Evolutionary conservation across 2,888 invertebrate species (phyloP), one percentile per base, ranked within the genome.

Genomic region (Troides helena): DNA sequence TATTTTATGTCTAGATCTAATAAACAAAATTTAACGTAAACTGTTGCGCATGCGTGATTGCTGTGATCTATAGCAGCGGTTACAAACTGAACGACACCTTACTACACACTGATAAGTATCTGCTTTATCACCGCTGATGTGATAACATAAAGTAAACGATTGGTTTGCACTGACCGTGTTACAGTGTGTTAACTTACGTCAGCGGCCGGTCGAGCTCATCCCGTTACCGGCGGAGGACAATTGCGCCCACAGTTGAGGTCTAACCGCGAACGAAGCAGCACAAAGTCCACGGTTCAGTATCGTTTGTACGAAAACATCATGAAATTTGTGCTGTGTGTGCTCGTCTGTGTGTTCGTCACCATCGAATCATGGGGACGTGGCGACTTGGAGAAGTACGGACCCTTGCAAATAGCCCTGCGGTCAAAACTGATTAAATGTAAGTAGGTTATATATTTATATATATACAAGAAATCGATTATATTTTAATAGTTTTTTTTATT

Each of bases 381-480:
- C 0, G 88, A 88, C 69, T 79, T 87, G 68, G 89, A 89, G 63
- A 88, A 85, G 72, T 90, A 85, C 77, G 91, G 90, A 72, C 91
- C 90, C 0, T 85, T 90, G 57, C 85, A 85, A 72, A 58, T 87
- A 18, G 86, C 82, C 2, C 72, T 91, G 23, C 80, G 78, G 58
- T 88, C 88, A 0, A 82, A 80, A 23, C 77, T 88, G 53, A 84
- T 90, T 5, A 89, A 90, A 83, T 90, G 90, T 91, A 76, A 89
- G 90, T 86, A 67, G 5, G 6, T 17, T 18, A 17, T 7, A 8
- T 10, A 39, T 39, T 10, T 39, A 10, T 6, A 39, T 39, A 39
- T 10, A 3, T 30, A 30, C 5, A 30, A 30, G 30, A 30, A 21
- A 21, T 21, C 21, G 21, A 21, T 21, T 21, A 21, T 21, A 21